Base-by-base conservation (phyloP, 2,113 vertebrate species). In the Brachyhypopomus gauderio region DNA sequence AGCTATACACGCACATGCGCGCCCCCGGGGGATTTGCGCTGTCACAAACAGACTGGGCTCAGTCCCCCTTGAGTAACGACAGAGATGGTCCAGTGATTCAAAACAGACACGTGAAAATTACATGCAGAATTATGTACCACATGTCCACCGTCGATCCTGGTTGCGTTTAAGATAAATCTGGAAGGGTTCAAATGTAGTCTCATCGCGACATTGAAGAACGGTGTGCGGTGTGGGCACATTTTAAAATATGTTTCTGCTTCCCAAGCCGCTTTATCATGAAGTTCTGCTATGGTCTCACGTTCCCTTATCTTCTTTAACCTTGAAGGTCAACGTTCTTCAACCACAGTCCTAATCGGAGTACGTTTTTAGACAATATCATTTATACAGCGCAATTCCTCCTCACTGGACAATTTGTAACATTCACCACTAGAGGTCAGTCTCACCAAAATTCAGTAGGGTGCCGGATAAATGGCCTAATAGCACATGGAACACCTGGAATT, bases 351-450 rank as follows among this genome's bases (percentile, higher is more conserved):
- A 25, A 34, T 22, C 27, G 30, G n/a, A 19, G 2, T 20, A 56
- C 22, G 22, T 67, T 66, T 30, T 52, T 19, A 77, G 25, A 52
- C 8, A 0, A 14, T 66, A 41, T 66, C 23, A 36, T 20, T 67
- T 52, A 14, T 63, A 52, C 45, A 52, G 45, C 12, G 45, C 14
- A 52, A 52, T 52, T 12, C 2, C 25, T 22, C 2, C 5, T 66
- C 25, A 67, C 22, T 41, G 38, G 27, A 7, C 48, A 19, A 20
- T 12, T 55, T 12, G 60, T 20, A 17, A 3, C 55, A 17, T 60
- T 27, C 11, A 25, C 62, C 82, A 83, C 82, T 83, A 83, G 82
- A 48, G 78, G 82, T 76, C 27, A 83, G 77, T 23, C 77, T 75
- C 74, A 67, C 23, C 76, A 83, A 78, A 74, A 74, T 58, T 16